Evolutionary conservation across 2,113 vertebrate genomes (phyloP), one percentile per base, ranked within the genome.

Genomic region (Aplodontia rufa): DNA sequence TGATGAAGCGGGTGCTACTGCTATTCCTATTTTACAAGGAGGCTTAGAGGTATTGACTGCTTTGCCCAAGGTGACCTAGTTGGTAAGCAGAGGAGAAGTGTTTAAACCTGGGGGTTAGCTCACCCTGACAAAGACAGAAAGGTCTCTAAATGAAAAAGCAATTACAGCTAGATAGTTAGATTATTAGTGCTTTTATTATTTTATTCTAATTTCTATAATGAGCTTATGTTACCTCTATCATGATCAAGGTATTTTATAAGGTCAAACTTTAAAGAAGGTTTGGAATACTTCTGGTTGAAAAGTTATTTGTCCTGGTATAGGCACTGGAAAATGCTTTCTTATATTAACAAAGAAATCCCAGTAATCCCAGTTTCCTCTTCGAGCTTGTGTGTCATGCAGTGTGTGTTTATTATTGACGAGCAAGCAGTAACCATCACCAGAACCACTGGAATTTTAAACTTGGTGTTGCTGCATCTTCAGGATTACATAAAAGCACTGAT

Each of bases 401-500:
- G 32, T 78, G 30, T 93, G 69, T 90, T 94, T 75, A 45, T 71
- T 88, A 64, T 47, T 55, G 72, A 42, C 35, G 45, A 14, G 71
- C n/a, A 90, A 93, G 35, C 12, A 79, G 6, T 84, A n/a, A 13
- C 37, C 79, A 78, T 40, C 37, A 24, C 83, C 75, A 58, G 45
- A 83, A 71, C 4, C 42, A 55, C 9, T 69, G 81, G 60, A 93
- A 62, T 84, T 96, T 96, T 72, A 87, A 96, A 91, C 42, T 85
- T 78, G 20, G 12, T 24, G 24, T 62, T 74, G 72, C 51, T 85
- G 30, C 60, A 28, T 87, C 82, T 95, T 91, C 17, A 49, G 60
- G n/a, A 91, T 94, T 90, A 81, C 53, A 72, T 95, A 81, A 96
- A 90, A 93, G 66, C 87, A 47, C 64, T n/a, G 60, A 86, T 87